phyloP scores from a whole-genome alignment of 2,888 invertebrate species.

The Himalopsyche tibetana region DNA sequence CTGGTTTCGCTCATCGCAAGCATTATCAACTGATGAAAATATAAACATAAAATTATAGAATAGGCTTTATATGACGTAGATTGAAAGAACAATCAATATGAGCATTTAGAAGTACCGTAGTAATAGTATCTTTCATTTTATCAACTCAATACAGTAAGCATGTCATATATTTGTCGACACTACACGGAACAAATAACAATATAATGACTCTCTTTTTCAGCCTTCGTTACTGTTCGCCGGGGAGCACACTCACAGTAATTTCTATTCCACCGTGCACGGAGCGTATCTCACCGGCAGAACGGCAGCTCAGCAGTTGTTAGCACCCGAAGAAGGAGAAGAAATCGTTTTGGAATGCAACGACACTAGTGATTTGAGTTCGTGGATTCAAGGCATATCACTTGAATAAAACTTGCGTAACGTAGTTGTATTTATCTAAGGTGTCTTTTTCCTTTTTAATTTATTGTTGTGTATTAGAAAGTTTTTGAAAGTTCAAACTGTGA shows the following conservation, averaged over 20 bases:
- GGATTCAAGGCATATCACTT: conserved; percentile 92
- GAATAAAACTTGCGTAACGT: conserved; percentile 73
- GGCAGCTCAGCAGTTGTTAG: conserved; percentile 86
- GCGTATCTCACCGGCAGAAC: conserved; percentile 92
- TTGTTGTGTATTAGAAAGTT: background rate
- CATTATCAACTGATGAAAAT: too few relatives aligned
- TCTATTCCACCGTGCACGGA: conserved; percentile 97
- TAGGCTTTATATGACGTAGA: too few relatives aligned
- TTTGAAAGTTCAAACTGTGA: background rate
- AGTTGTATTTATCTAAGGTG: background rate
- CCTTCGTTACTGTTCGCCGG: conserved; percentile 93
- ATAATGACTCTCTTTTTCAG: conserved; percentile 74
- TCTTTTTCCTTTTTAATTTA: conserved; percentile 16
- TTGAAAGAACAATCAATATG: too few relatives aligned
- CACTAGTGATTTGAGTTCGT: conserved; percentile 88
- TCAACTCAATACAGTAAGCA: too few relatives aligned
- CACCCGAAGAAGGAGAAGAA: conserved; percentile 81
- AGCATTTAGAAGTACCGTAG: too few relatives aligned
- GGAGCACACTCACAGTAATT: conserved; percentile 95
- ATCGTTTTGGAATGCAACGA: conserved; percentile 85
- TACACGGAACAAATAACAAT: too few relatives aligned
- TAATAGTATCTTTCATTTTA: too few relatives aligned
- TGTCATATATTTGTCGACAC: too few relatives aligned
- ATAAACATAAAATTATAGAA: too few relatives aligned
- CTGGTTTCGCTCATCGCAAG: too few relatives aligned